Percentiles rank a stretch among this genome's conserved stretches.
Evolutionary conservation across 2,888 invertebrate species (phyloP).

Genomic region (Chymomyza caudatula): DNA sequence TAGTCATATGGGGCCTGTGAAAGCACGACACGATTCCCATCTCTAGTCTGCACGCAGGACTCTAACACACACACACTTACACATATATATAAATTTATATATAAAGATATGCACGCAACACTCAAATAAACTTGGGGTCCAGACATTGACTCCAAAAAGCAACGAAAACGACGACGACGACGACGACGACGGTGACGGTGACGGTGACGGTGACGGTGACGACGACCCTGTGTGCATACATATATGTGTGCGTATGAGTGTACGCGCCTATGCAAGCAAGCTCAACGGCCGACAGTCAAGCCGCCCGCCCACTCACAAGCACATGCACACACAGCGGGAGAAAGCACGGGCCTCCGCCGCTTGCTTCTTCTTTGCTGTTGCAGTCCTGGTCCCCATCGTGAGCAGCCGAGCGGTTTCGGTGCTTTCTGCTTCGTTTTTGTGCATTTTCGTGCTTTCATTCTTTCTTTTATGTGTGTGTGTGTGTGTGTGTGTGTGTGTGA

Average conservation of each 20-base stretch:
- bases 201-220: constrained; percentile 17
- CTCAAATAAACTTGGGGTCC: constrained; percentile 57
- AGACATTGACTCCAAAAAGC: constrained; percentile 68
- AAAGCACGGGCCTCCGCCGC: constrained; percentile 7
- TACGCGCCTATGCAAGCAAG: constrained; percentile 51
- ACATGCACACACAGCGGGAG: constrained; percentile 41
- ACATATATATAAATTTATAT: constrained; percentile 26
- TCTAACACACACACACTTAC: constrained; percentile 28
- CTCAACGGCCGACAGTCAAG: constrained; percentile 46
- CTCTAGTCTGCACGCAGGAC: constrained; percentile 49
- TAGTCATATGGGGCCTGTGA: too few species aligned
- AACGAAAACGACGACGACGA: constrained; percentile 21
- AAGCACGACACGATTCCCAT: background rate
- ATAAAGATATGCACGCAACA: constrained; percentile 45
- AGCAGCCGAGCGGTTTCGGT: background rate
- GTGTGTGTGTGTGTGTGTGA: background rate
- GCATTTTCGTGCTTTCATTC: constrained; percentile 10
- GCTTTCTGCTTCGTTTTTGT: background rate
- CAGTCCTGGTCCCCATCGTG: too few species aligned
- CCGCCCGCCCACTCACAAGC: constrained; percentile 26
- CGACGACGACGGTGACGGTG: constrained; percentile 13
- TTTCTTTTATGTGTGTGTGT: constrained; percentile 15
- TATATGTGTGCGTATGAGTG: constrained; percentile 17
- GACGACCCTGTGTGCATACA: constrained; percentile 15
- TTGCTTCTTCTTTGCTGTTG: background rate